Conservation (phyloP, 2,888 invertebrate species). For the Xestia ashworthii region DNA sequence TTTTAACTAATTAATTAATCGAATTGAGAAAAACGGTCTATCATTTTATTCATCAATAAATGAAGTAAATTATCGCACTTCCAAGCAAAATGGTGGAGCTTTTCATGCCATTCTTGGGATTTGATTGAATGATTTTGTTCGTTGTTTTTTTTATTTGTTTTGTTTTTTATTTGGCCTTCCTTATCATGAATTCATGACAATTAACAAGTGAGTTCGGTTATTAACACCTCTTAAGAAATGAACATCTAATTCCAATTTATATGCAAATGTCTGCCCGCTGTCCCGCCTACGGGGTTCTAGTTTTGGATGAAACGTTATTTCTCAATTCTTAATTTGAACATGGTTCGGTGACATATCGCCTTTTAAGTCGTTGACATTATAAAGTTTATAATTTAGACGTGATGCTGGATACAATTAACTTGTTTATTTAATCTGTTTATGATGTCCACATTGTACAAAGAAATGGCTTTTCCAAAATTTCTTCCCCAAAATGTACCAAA, state of each 20-base stretch:
- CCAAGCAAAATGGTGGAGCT: not conserved
- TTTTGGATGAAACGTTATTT: slow-evolving; percentile 41
- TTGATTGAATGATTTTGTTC: not conserved
- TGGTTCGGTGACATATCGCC: slow-evolving; percentile 27
- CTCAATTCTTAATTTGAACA: slow-evolving; percentile 45
- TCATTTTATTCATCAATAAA: not conserved
- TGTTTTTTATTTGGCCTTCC: too few relatives aligned
- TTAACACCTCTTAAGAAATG: slow-evolving; percentile 1
- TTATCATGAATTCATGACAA: not conserved
- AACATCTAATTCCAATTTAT: slow-evolving; percentile 13
- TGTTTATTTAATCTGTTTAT: not conserved
- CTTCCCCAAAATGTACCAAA: not conserved
- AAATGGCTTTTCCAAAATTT: not conserved
- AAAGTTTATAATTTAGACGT: not conserved
- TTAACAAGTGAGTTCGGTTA: not conserved
- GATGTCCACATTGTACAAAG: not conserved
- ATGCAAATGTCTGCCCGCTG: slow-evolving; percentile 29
- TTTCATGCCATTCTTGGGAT: not conserved
- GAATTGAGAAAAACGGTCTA: too few relatives aligned
- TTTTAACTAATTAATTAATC: too few relatives aligned
- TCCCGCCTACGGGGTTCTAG: slow-evolving; percentile 34
- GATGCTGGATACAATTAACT: not conserved
- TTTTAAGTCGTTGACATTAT: slow-evolving; percentile 50
- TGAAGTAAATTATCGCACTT: not conserved
- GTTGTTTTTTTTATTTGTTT: too few relatives aligned